phyloP scores from a whole-genome alignment of 2,797 vertebrate species.

The Austrolebias charrua region DNA sequence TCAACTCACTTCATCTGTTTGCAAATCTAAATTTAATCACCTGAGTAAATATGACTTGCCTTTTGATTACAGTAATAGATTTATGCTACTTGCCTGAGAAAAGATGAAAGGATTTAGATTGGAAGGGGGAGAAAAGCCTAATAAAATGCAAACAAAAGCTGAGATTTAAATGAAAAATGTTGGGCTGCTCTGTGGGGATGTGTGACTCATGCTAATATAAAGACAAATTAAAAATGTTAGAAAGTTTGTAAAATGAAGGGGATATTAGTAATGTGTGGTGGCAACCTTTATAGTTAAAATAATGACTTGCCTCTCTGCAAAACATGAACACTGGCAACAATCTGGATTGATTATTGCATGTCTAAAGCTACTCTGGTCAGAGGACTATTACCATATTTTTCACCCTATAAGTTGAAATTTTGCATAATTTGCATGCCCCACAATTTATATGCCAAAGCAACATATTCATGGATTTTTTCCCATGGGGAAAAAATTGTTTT shows the following conservation, averaged over 20 bases:
- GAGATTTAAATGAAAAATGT: conserved; percentile 26
- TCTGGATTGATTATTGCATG: too few relatives aligned
- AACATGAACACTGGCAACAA: too few relatives aligned
- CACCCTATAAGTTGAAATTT: too few relatives aligned
- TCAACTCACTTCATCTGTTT: conserved; percentile 38
- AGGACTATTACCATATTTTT: too few relatives aligned
- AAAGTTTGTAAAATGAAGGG: neutral
- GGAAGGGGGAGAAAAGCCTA: conserved; percentile 34
- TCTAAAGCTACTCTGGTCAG: too few relatives aligned
- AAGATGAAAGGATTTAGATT: conserved; percentile 30
- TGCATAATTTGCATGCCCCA: too few relatives aligned
- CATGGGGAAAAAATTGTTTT: too few relatives aligned
- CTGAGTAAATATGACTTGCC: conserved; percentile 36
- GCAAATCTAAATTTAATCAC: conserved; percentile 47
- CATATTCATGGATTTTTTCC: too few relatives aligned
- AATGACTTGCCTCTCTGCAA: too few relatives aligned
- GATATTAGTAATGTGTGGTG: neutral
- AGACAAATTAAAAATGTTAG: conserved; percentile 1
- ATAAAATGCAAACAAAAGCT: conserved; percentile 11
- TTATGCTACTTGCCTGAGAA: conserved; percentile 18
- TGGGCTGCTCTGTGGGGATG: neutral
- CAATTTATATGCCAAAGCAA: too few relatives aligned
- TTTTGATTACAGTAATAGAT: conserved; percentile 45
- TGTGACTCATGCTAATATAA: neutral
- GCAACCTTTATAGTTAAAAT: neutral